Base-by-base conservation (phyloP, 2,888 invertebrate species). In the Dryocosmus kuriphilus region DNA sequence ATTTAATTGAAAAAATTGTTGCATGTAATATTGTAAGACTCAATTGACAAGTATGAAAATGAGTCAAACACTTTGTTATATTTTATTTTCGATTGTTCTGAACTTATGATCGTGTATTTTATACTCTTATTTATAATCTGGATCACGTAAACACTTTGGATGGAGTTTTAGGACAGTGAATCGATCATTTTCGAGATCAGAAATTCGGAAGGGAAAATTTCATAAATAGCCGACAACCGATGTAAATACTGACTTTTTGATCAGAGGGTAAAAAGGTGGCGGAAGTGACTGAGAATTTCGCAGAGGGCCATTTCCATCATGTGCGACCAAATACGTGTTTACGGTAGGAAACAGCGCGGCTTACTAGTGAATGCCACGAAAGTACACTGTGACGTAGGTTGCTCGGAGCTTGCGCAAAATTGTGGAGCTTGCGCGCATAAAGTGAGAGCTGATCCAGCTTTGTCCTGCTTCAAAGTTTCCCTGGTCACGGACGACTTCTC, bases 391-490 rank as follows among this genome's bases (percentile, higher is more conserved):
- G 46, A 61, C 41, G 63, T 32, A 32, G 27, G 19, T 11, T 51
- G 57, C 75, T 57, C 27, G 63, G 77, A 77, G 79, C 77, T 77
- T 77, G 80, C 80, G 77, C 80, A 63, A 46, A 51, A 19, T 60
- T 32, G 35, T 30, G 19, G 78, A 78, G 80, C 75, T 76, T 78
- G 80, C 80, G 80, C 80, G 76, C 61, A 65, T 46, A 22, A 24
- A 55, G 38, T 71, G 46, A 74, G 32, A 63, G 57, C 65, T 55
- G 32, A 55, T 35, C 35, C 57, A 24, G 32, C 14, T 60, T 60
- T 19, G 32, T 35, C 35, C 57, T 38, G 32, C 14, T 60, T 60
- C 24, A 57, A 57, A 74, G 74, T 60, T 60, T 19, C 24, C n/a
- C 51, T 32, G 16, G n/a, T 11, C 32, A 30, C 22, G 22, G 32